Conservation (phyloP, 2,888 invertebrate genomes). For the Thereva nobilitata region DNA sequence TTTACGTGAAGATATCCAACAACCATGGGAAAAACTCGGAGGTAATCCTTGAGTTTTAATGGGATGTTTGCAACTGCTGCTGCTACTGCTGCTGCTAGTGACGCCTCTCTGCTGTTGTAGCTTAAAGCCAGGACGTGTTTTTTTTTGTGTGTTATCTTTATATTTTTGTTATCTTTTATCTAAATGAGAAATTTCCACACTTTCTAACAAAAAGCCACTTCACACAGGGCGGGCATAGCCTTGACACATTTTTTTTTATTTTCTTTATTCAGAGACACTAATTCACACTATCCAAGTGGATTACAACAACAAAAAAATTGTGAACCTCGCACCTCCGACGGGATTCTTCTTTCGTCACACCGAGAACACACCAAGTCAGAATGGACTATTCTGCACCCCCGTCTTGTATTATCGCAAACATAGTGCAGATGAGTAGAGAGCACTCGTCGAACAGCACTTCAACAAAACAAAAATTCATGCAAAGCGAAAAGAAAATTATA, state of each 20-base stretch:
- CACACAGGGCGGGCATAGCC: conserved; percentile 28
- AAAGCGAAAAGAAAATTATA: no score
- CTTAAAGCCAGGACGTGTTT: no score
- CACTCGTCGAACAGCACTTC: no score
- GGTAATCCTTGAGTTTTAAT: conserved; percentile 28
- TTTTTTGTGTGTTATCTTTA: no score
- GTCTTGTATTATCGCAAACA: no score
- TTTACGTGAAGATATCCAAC: conserved; percentile 14
- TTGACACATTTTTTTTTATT: conserved; percentile 14
- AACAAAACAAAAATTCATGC: no score
- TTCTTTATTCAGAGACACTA: conserved; percentile 12
- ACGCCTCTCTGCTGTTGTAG: no score
- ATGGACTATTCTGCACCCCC: no score
- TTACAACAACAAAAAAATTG: neutral
- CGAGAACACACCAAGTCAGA: no score
- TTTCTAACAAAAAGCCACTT: conserved; percentile 30
- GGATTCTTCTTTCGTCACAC: neutral
- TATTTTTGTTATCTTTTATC: neutral
- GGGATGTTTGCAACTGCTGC: conserved; percentile 12
- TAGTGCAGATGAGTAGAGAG: no score
- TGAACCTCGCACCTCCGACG: conserved; percentile 10
- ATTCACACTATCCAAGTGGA: conserved; percentile 17
- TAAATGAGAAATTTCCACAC: conserved; percentile 25
- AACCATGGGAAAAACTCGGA: conserved; percentile 10
- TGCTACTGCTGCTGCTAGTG: no score